phyloP scores from a whole-genome alignment of 2,888 invertebrate species.

The Lissocephala sabroskyi region DNA sequence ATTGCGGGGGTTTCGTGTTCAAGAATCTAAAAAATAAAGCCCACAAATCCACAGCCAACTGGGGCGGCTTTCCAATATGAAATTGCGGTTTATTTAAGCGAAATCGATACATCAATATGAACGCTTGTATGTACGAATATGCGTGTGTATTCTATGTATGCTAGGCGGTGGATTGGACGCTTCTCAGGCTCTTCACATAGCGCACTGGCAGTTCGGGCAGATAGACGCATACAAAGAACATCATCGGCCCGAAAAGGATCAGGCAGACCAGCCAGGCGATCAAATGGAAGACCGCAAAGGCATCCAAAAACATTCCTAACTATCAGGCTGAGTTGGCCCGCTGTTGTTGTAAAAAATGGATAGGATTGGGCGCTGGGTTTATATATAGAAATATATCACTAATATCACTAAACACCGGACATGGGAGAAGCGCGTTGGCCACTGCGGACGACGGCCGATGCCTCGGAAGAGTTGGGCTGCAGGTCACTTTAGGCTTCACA shows the following conservation, averaged over 20 bases:
- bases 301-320: slow-evolving; percentile 56
- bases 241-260: slow-evolving; percentile 79
- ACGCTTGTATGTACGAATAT: neutral
- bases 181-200: slow-evolving; percentile 75
- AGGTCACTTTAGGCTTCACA: slow-evolving; percentile 51
- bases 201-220: slow-evolving; percentile 81
- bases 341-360: slow-evolving; percentile 22
- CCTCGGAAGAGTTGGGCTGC: slow-evolving; percentile 39
- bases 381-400: slow-evolving; percentile 42
- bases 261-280: slow-evolving; percentile 78
- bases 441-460: slow-evolving; percentile 45
- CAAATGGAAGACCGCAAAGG: slow-evolving; percentile 46
- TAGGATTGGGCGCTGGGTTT: slow-evolving; percentile 4
- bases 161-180: no score
- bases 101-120: slow-evolving; percentile 8
- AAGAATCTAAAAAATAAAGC: neutral
- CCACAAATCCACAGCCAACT: neutral
- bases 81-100: slow-evolving; percentile 1
- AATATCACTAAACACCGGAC: slow-evolving; percentile 60
- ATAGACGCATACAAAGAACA: slow-evolving; percentile 76
- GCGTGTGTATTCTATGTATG: slow-evolving; percentile 32
- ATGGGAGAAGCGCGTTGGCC: slow-evolving; percentile 22
- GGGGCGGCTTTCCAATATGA: neutral
- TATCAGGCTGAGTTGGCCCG: no score
- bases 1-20: slow-evolving; percentile 7